phyloP scores from a whole-genome alignment of 2,888 invertebrate genomes.

The Hypolimnas misippus region DNA sequence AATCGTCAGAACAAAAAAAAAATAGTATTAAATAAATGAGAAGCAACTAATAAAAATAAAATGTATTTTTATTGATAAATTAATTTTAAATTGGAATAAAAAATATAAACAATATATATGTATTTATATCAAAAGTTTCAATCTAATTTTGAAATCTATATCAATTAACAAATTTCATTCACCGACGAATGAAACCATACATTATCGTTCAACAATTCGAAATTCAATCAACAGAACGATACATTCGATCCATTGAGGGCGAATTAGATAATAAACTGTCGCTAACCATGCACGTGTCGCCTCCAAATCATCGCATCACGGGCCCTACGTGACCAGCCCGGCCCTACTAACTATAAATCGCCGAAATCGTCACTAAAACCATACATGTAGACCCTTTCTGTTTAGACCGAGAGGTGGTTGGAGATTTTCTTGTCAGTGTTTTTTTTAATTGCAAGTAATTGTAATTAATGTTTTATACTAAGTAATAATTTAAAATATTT shows the following conservation, averaged over 20 bases:
- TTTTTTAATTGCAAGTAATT: no score
- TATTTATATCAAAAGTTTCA: no score
- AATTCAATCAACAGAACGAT: conserved; percentile 10
- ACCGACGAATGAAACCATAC: background rate
- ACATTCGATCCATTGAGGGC: conserved; percentile 1
- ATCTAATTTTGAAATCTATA: no score
- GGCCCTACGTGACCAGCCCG: conserved; percentile 72
- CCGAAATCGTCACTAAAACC: conserved; percentile 53
- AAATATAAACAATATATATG: no score
- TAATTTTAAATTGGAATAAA: no score
- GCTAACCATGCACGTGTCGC: conserved; percentile 60
- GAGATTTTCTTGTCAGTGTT: background rate
- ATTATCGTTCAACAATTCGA: background rate
- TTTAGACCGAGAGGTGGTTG: conserved; percentile 18
- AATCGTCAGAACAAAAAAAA: no score
- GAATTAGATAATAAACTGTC: conserved; percentile 23
- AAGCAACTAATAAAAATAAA: no score
- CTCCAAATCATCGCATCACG: conserved; percentile 75
- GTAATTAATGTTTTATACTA: no score
- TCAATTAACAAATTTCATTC: no score
- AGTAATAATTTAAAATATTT: no score
- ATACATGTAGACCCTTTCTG: conserved; percentile 45
- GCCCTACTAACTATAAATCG: conserved; percentile 73
- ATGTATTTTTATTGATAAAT: no score
- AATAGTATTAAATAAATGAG: no score